A percentile compares a stretch with the other conserved stretches of the same genome.
These are phyloP conservation scores for Nomada lathburiana DNA, from an alignment of 2,888 invertebrate genomes.

Conservation along the genomic window DNA sequence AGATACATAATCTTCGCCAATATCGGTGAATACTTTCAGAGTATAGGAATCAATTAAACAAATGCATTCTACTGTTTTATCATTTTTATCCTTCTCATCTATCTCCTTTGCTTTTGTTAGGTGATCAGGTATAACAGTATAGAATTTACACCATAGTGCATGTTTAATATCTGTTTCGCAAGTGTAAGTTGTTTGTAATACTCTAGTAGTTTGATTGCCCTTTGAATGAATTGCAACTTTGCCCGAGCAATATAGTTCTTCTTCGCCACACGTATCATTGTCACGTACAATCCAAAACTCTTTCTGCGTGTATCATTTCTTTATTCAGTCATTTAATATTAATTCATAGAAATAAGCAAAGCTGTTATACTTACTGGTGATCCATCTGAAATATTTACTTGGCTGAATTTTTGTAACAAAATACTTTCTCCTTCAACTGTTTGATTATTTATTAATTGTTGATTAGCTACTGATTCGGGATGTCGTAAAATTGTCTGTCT, in stretches of 20 bases:
- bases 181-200: constrained; percentile 88
- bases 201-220: constrained; percentile 76
- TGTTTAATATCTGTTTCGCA: constrained; percentile 93
- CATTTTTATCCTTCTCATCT: constrained; percentile 85
- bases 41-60: constrained; percentile 91
- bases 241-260: constrained; percentile 94
- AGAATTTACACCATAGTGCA: constrained; percentile 90
- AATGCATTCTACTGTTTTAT: constrained; percentile 88
- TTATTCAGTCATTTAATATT: not conserved
- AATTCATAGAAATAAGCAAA: constrained; percentile 8
- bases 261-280: constrained; percentile 87
- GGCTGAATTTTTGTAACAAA: constrained; percentile 90
- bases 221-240: constrained; percentile 89
- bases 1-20: constrained; percentile 93
- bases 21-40: constrained; percentile 91
- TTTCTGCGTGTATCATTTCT: constrained; percentile 68
- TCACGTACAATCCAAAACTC: constrained; percentile 85
- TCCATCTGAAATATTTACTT: constrained; percentile 90
- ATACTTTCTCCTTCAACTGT: constrained; percentile 87
- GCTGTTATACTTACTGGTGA: constrained; percentile 74
- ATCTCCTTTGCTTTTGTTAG: constrained; percentile 85
- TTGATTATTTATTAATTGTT: constrained; percentile 83
- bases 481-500: constrained; percentile 92
- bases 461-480: constrained; percentile 88
- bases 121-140: constrained; percentile 85